Percentiles rank a stretch among this genome's conserved stretches.
phyloP scores from a whole-genome alignment of 2,888 invertebrate genomes.

The Drosophila meridionalis region DNA sequence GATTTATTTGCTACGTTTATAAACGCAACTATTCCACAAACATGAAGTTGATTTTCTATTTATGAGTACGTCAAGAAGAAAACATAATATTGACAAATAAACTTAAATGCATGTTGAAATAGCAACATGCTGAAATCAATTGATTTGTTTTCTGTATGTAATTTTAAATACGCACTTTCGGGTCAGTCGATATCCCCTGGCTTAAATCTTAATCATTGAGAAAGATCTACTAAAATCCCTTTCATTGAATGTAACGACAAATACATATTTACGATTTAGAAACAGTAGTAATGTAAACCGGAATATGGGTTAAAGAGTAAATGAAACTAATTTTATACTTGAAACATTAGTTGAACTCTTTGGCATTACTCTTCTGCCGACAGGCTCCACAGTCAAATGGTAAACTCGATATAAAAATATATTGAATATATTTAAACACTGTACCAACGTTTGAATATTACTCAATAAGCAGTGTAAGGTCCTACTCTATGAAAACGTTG shows the following conservation, averaged over 20 bases:
- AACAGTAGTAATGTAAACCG: background rate
- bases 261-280: background rate
- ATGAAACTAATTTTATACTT: background rate
- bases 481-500: background rate
- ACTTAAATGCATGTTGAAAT: background rate
- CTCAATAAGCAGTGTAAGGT: background rate
- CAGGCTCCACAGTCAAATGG: background rate
- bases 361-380: background rate
- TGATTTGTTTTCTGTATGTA: background rate
- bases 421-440: background rate
- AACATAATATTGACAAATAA: background rate
- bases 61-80: background rate
- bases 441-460: background rate
- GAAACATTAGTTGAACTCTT: background rate
- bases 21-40: background rate
- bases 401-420: background rate
- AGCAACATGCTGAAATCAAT: background rate
- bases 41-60: background rate
- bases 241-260: too few species aligned
- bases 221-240: background rate
- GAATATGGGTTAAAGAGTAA: background rate
- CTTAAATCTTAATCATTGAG: background rate
- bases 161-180: too few species aligned
- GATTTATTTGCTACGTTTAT: background rate
- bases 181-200: background rate